Evolutionary conservation across 2,888 invertebrate species (phyloP).

Genomic region (Drosophila atripex): DNA sequence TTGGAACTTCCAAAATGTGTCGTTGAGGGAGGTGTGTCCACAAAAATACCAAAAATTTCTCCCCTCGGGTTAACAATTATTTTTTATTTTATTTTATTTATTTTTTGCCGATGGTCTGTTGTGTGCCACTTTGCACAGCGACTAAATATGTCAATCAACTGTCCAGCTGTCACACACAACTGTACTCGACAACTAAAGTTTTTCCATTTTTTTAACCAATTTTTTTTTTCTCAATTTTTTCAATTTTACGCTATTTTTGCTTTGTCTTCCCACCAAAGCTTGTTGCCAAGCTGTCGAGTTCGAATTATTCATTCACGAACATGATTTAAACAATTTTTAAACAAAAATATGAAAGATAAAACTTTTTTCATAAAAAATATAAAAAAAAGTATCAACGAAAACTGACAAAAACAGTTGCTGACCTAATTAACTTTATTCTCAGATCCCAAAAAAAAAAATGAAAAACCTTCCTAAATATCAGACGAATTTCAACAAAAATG

Average conservation of each 20-base stretch:
- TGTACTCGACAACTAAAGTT: constrained; percentile 38
- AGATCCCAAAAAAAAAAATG: not conserved
- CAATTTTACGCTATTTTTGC: constrained; percentile 8
- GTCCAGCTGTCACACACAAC: constrained; percentile 57
- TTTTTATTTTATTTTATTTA: constrained; percentile 2
- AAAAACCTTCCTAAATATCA: constrained; percentile 15
- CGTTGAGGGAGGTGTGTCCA: constrained; percentile 39
- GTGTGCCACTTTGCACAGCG: constrained; percentile 74
- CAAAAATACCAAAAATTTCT: constrained; percentile 41
- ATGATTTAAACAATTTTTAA: constrained; percentile 12
- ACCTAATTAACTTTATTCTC: constrained; percentile 74
- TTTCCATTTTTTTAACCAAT: constrained; percentile 56
- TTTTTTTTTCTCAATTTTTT: constrained; percentile 18
- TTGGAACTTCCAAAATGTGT: constrained; percentile 9
- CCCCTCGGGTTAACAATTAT: constrained; percentile 39
- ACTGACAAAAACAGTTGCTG: constrained; percentile 79
- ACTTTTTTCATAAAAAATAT: not conserved
- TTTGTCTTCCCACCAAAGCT: constrained; percentile 7
- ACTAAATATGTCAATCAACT: constrained; percentile 80
- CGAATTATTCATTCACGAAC: constrained; percentile 30
- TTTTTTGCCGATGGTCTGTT: constrained; percentile 34
- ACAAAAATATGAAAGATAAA: constrained; percentile 16
- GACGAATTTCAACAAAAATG: constrained; percentile 36
- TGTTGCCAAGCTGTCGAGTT: constrained; percentile 62
- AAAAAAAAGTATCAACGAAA: constrained; percentile 52